A percentile compares a stretch with the other conserved stretches of the same genome.
These are phyloP conservation scores for Sebastes hubbsi DNA, from an alignment of 2,797 vertebrate genomes.

Conservation along the genomic window DNA sequence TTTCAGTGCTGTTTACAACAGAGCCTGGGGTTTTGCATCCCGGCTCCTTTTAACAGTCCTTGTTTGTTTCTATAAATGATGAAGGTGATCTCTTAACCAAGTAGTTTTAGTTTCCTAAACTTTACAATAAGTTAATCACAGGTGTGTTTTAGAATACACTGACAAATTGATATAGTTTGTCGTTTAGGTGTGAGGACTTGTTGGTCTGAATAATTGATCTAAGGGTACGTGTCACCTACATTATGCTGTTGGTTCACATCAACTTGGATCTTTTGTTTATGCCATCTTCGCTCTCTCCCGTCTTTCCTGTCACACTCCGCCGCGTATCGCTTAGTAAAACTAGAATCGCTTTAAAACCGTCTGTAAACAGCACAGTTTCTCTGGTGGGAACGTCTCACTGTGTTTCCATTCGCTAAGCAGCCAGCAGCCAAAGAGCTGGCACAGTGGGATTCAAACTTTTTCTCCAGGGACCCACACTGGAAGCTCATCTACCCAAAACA, in stretches of 20 bases:
- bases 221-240: conserved; percentile 4
- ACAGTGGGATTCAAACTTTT: conserved; percentile 64
- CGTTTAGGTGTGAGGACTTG: background rate
- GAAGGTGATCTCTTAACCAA: background rate
- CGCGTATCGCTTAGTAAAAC: conserved; percentile 32
- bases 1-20: background rate
- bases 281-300: background rate
- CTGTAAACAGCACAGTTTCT: conserved; percentile 56
- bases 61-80: conserved; percentile 2
- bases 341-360: conserved; percentile 37
- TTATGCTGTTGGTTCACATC: conserved; percentile 24
- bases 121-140: background rate
- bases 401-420: conserved; percentile 54
- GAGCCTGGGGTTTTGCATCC: background rate
- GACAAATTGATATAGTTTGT: background rate
- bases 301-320: conserved; percentile 2
- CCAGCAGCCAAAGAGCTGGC: conserved; percentile 61
- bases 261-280: conserved; percentile 24
- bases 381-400: conserved; percentile 46
- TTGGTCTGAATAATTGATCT: conserved; percentile 31
- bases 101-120: background rate
- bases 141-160: background rate
- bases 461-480: conserved; percentile 65
- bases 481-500: conserved; percentile 66
- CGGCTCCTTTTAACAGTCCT: background rate